Conservation (phyloP, 1,140 invertebrate genomes). For the Papilio polyxenes region DNA sequence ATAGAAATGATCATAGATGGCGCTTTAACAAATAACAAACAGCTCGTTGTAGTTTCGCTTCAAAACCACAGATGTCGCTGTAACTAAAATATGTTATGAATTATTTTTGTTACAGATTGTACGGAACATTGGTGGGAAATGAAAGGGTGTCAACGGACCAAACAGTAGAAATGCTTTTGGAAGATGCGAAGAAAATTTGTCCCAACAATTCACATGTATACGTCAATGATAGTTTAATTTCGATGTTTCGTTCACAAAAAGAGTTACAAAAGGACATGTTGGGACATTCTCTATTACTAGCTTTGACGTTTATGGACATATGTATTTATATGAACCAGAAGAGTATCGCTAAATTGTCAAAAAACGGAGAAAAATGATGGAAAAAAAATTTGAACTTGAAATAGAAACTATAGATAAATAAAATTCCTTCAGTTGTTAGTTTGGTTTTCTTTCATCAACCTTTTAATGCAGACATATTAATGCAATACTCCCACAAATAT, state of each 20-base stretch:
- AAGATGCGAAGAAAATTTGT: slow-evolving; percentile 41
- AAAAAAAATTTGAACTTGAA: background rate
- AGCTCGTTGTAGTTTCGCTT: slow-evolving; percentile 10
- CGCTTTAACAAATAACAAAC: too few relatives aligned
- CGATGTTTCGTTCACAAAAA: slow-evolving; percentile 59
- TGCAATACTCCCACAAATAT: too few relatives aligned
- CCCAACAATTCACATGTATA: slow-evolving; percentile 51
- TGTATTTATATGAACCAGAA: slow-evolving; percentile 73
- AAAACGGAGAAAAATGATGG: slow-evolving; percentile 45
- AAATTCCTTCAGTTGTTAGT: background rate
- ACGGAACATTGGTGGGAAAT: slow-evolving; percentile 74
- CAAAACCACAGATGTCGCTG: slow-evolving; percentile 37
- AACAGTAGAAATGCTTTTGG: slow-evolving; percentile 67
- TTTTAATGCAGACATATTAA: too few relatives aligned
- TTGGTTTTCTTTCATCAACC: background rate
- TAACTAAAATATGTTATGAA: background rate
- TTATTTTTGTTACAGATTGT: slow-evolving; percentile 63
- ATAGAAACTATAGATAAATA: background rate
- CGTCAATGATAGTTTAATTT: slow-evolving; percentile 53
- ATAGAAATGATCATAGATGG: too few relatives aligned
- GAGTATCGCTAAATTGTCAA: slow-evolving; percentile 60
- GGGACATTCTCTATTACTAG: slow-evolving; percentile 69
- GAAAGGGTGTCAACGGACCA: slow-evolving; percentile 75
- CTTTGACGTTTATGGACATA: slow-evolving; percentile 76
- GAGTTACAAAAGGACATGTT: slow-evolving; percentile 74